Percentiles rank a stretch among this genome's conserved stretches.
These are phyloP conservation scores for Onychostruthus taczanowskii DNA, from an alignment of 2,113 vertebrate species.

Conservation along the genomic window DNA sequence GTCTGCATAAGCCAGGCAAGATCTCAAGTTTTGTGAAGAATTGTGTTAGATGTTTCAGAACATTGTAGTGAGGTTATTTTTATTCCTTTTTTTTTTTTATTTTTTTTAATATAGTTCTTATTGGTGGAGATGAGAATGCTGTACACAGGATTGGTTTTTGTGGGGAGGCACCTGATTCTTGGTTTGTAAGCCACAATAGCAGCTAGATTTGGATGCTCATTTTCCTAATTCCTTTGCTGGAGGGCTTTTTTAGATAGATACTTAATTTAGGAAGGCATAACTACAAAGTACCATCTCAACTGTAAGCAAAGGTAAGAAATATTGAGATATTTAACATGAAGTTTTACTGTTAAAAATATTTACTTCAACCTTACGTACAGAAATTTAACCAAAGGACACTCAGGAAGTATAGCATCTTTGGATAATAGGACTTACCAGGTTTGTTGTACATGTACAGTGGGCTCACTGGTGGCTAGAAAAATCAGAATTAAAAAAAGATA, in stretches of 20 bases:
- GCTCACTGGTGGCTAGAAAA: neutral
- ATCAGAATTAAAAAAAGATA: fast-evolving
- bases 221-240: neutral
- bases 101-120: neutral
- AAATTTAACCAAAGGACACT: neutral
- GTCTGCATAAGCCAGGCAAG: neutral
- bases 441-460: neutral
- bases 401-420: neutral
- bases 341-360: neutral
- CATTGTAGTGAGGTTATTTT: neutral
- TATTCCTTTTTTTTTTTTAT: neutral
- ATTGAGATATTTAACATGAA: neutral
- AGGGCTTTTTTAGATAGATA: neutral
- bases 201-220: neutral
- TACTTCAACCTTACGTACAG: neutral
- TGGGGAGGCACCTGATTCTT: neutral
- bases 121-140: neutral
- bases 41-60: neutral
- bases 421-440: neutral
- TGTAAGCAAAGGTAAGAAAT: neutral
- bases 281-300: neutral
- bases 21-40: neutral
- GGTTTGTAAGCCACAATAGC: neutral
- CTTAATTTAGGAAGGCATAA: neutral
- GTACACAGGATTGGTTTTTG: neutral